phyloP scores from a whole-genome alignment of 2,888 invertebrate genomes.

The Eupithecia vulgata region DNA sequence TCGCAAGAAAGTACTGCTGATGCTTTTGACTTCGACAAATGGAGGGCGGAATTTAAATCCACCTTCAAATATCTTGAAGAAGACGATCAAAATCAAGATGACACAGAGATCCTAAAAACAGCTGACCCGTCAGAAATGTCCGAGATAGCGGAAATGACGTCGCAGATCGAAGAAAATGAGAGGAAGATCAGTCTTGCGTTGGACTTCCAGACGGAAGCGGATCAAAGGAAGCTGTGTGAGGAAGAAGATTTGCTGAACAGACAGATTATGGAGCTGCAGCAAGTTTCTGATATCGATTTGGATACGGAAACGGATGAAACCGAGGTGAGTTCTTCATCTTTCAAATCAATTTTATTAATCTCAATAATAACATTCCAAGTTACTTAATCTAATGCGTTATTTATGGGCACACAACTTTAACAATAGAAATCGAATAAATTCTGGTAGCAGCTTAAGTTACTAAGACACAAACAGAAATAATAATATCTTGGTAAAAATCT shows the following conservation, averaged over 20 bases:
- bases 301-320: conserved; percentile 93
- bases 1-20: conserved; percentile 77
- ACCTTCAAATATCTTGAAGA: conserved; percentile 76
- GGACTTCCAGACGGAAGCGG: conserved; percentile 88
- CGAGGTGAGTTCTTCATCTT: conserved; percentile 69
- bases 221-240: conserved; percentile 89
- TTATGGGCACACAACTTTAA: too few species aligned
- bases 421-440: too few species aligned
- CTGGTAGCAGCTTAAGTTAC: too few species aligned
- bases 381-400: too few species aligned
- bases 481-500: too few species aligned
- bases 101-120: conserved; percentile 71
- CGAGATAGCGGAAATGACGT: conserved; percentile 80
- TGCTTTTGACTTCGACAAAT: conserved; percentile 76
- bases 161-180: conserved; percentile 81
- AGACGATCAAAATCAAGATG: conserved; percentile 72
- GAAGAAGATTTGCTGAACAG: conserved; percentile 90
- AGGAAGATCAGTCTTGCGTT: conserved; percentile 85
- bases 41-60: conserved; percentile 74
- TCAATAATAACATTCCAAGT: too few species aligned
- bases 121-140: conserved; percentile 80
- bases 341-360: too few species aligned
- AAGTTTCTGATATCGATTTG: conserved; percentile 88
- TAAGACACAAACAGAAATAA: too few species aligned
- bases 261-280: conserved; percentile 89